These are phyloP conservation scores for Pseudanteris insignis DNA, from an alignment of 2,888 invertebrate genomes.

Conservation along the genomic window DNA sequence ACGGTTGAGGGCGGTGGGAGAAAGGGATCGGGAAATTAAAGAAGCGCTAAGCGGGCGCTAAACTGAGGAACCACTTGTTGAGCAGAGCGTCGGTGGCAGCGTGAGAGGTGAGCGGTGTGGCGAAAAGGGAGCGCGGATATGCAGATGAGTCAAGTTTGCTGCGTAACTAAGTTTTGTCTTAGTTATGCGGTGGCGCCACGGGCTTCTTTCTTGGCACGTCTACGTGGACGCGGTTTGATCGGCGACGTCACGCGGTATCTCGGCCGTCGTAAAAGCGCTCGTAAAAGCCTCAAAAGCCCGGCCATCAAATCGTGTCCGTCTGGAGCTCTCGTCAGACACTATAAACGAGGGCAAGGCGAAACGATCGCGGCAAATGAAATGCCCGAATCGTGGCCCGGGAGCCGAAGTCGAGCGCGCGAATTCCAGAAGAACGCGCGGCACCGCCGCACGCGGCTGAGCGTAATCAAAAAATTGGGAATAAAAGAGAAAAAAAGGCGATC, in stretches of 20 bases:
- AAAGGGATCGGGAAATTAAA: conserved; percentile 59
- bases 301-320: conserved; percentile 1
- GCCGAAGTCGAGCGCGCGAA: not conserved
- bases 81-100: conserved; percentile 51
- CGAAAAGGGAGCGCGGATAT: conserved; percentile 56
- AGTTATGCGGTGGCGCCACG: conserved; percentile 58
- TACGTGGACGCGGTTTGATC: conserved; percentile 29
- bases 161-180: conserved; percentile 66
- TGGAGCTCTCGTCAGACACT: not conserved
- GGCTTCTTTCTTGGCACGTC: conserved; percentile 45
- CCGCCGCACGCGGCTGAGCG: no score
- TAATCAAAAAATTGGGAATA: no score
- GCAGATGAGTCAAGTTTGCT: conserved; percentile 62
- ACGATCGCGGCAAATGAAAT: no score
- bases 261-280: conserved; percentile 16
- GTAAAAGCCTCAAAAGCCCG: conserved; percentile 10
- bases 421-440: not conserved
- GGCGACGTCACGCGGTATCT: conserved; percentile 13
- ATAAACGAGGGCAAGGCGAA: no score
- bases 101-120: conserved; percentile 40
- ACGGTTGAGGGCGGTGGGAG: conserved; percentile 12
- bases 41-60: conserved; percentile 65
- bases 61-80: conserved; percentile 67
- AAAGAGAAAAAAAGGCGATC: conserved; percentile 14
- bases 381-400: no score